Conservation (phyloP, 2,797 vertebrate genomes). For the Oreochromis mossambicus region DNA sequence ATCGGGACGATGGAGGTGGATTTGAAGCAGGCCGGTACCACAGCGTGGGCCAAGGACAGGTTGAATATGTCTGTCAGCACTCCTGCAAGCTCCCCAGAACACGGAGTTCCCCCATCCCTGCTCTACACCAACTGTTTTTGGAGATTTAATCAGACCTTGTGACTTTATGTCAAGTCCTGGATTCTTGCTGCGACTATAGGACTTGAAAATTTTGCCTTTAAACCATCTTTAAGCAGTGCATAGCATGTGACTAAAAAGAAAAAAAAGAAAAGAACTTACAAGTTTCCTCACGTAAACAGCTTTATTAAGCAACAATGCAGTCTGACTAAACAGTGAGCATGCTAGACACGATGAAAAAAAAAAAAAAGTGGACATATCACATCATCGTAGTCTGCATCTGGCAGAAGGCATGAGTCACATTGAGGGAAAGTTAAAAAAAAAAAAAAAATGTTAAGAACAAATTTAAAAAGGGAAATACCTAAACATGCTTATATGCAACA, state of each 20-base stretch:
- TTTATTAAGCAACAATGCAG: neutral
- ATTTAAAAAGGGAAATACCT: neutral
- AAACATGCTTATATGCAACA: neutral
- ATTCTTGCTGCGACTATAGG: neutral
- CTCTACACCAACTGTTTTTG: neutral
- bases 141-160: neutral
- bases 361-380: neutral
- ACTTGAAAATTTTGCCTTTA: neutral
- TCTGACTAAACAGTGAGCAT: neutral
- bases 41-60: no score
- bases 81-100: no score
- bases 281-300: neutral
- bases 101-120: neutral
- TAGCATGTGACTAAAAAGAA: neutral
- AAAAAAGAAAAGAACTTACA: neutral
- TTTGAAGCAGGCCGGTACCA: no score
- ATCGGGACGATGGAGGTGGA: no score
- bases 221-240: neutral
- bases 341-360: neutral
- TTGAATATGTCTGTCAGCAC: no score
- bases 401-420: fast-evolving
- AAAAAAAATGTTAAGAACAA: neutral
- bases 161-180: neutral
- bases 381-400: neutral
- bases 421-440: neutral